These are phyloP conservation scores for Mycteria americana DNA, from an alignment of 2,797 vertebrate genomes.

Conservation along the genomic window DNA sequence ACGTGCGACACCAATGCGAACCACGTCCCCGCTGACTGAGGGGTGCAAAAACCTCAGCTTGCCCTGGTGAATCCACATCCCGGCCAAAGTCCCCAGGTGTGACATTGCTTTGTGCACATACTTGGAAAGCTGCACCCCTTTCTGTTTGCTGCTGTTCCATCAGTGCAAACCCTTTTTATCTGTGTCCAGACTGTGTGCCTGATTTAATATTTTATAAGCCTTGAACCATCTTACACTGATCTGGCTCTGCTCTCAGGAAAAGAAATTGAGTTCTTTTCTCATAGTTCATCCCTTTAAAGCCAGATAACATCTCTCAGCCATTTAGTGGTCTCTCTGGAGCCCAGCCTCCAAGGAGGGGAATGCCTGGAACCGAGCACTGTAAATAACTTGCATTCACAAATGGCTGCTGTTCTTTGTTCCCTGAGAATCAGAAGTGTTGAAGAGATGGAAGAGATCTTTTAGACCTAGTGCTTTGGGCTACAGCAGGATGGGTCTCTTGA, in stretches of 20 bases:
- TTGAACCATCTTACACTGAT: background rate
- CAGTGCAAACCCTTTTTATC: background rate
- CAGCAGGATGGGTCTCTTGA: background rate
- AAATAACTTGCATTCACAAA: constrained; percentile 33
- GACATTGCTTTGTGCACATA: accelerated
- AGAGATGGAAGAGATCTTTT: background rate
- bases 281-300: constrained; percentile 44
- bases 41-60: background rate
- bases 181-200: constrained; percentile 11
- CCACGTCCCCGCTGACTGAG: accelerated
- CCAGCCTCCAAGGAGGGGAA: background rate
- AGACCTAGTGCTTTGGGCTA: background rate
- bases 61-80: background rate
- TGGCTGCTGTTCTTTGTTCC: background rate
- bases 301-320: constrained; percentile 15
- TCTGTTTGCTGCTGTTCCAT: background rate
- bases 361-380: background rate
- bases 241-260: constrained; percentile 8
- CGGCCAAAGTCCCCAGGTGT: background rate
- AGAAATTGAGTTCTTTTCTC: constrained; percentile 29
- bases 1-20: accelerated
- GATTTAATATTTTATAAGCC: constrained; percentile 69
- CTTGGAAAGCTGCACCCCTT: background rate
- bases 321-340: background rate
- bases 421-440: background rate